These are phyloP conservation scores for Indicator indicator DNA, from an alignment of 2,113 vertebrate genomes.

Conservation along the genomic window DNA sequence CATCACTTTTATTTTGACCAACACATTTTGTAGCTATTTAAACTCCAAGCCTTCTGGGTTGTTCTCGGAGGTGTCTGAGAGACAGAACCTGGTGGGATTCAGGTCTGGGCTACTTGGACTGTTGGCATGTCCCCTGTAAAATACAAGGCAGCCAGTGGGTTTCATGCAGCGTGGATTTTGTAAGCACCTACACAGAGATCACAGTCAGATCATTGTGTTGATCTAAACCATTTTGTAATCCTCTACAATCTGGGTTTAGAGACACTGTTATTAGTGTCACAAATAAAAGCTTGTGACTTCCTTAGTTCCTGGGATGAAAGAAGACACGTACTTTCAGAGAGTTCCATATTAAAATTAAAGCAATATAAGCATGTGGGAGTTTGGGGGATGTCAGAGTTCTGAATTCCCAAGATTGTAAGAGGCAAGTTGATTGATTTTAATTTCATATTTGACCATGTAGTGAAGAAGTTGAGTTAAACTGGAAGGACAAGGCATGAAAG, in stretches of 20 bases:
- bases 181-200: slow-evolving; percentile 62
- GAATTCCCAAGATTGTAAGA: not conserved
- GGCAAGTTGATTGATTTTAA: not conserved
- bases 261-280: slow-evolving; percentile 65
- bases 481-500: not conserved
- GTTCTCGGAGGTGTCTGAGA: not conserved
- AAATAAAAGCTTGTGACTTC: slow-evolving; percentile 62
- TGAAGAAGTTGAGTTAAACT: not conserved
- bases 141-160: not conserved
- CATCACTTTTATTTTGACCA: not conserved
- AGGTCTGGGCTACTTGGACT: not conserved
- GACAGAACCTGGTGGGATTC: accelerated
- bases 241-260: slow-evolving; percentile 67
- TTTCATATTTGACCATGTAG: not conserved
- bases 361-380: not conserved
- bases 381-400: not conserved
- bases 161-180: not conserved
- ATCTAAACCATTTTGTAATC: slow-evolving; percentile 68
- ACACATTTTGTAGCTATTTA: not conserved
- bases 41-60: not conserved
- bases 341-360: slow-evolving; percentile 11
- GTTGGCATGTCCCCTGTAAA: not conserved
- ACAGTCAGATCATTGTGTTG: slow-evolving; percentile 53
- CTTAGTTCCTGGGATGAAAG: slow-evolving; percentile 28
- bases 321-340: not conserved